Conservation (phyloP, 2,888 invertebrate species). For the Nipponacmea schrenckii region DNA sequence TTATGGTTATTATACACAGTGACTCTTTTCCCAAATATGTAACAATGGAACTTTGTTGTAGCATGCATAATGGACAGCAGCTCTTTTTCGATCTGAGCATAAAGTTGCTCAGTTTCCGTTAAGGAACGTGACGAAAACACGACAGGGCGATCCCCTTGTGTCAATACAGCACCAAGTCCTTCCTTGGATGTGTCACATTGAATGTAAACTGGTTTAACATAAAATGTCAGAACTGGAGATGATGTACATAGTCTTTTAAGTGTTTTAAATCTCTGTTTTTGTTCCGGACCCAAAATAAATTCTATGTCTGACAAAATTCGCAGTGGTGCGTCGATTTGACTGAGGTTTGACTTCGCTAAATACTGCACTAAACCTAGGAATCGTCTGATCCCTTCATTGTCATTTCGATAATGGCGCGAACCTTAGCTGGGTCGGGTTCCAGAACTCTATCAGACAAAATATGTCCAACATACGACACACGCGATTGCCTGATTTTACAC, state of each 20-base stretch:
- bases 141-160: slow-evolving; percentile 32
- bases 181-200: slow-evolving; percentile 36
- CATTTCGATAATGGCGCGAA: slow-evolving; percentile 36
- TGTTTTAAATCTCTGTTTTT: slow-evolving; percentile 29
- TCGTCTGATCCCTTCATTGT: slow-evolving; percentile 35
- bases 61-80: slow-evolving; percentile 36
- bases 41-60: neutral
- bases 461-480: slow-evolving; percentile 34
- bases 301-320: slow-evolving; percentile 25
- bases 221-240: slow-evolving; percentile 32
- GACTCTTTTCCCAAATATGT: slow-evolving; percentile 24
- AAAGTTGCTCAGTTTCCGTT: slow-evolving; percentile 7
- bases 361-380: slow-evolving; percentile 39
- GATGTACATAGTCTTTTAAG: slow-evolving; percentile 18
- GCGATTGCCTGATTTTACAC: slow-evolving; percentile 22
- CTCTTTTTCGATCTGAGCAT: slow-evolving; percentile 21
- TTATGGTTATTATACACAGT: slow-evolving; percentile 34
- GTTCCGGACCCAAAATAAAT: slow-evolving; percentile 32
- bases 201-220: slow-evolving; percentile 30
- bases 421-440: slow-evolving; percentile 31
- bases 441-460: slow-evolving; percentile 28
- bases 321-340: slow-evolving; percentile 34
- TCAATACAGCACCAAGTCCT: slow-evolving; percentile 35
- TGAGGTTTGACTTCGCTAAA: slow-evolving; percentile 36
- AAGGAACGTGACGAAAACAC: slow-evolving; percentile 34